Base-by-base conservation (phyloP, 2,113 vertebrate genomes). In the Hydrolagus affinis region DNA sequence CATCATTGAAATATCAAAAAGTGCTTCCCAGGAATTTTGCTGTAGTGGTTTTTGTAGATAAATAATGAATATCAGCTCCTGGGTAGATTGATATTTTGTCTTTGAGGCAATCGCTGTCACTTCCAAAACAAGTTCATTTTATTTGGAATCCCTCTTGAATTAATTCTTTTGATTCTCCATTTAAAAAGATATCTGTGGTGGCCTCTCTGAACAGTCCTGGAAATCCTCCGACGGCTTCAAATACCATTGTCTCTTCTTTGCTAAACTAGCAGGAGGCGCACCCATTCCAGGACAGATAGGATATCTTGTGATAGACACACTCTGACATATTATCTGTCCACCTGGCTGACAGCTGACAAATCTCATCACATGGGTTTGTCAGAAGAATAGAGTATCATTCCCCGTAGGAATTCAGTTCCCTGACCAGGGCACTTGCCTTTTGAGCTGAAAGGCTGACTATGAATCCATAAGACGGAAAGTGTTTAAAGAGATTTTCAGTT, bases 81-180 rank as follows among this genome's bases (percentile, higher is more conserved):
- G 2, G 6, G 2, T 44, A 44, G 44, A 44, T 44, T 44, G 44
- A 44, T 44, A 44, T 6, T 44, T 1, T 44, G 44, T 44, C 44
- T 44, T 44, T 44, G 44, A 44, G 44, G 44, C 44, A 78, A 0
- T 19, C 64, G 15, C 60, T 64, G 60, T 30, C 77, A 80, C 23
- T 60, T 9, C 30, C 59, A 30, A 25, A 80, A 80, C 25, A 57
- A 28, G 59, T n/a, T n/a, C 11, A 17, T 64, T 83, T 83, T 28
- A 66, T 8, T 83, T 19, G 78, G 78, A 32, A 83, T 62, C 78
- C 66, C n/a, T 64, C 78, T 60, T 66, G 78, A 19, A 83, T 83
- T 19, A 8, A 83, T 32, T 9, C 62, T 68, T 32, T 68, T 66
- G 32, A 28, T 11, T 32, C 78, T 83, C 78, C 17, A 21, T 8